Evolutionary conservation across 1,140 invertebrate genomes (phyloP).

Genomic region (Odontomachus brunneus): DNA sequence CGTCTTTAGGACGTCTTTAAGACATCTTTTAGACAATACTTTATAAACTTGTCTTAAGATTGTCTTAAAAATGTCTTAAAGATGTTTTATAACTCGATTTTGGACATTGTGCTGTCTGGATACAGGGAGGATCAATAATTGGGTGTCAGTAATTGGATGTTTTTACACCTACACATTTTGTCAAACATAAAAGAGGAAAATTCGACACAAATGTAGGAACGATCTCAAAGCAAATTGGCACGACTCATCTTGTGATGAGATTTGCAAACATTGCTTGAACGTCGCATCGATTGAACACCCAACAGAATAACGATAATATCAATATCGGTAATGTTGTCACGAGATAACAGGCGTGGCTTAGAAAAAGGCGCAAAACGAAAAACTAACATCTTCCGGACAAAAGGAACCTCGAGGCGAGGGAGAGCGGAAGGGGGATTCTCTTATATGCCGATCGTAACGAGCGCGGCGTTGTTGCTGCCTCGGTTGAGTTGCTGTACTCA

Average conservation of each 20-base stretch:
- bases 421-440: constrained; percentile 60
- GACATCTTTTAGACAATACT: no score
- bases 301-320: not conserved
- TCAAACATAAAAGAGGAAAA: not conserved
- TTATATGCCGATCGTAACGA: constrained; percentile 69
- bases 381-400: constrained; percentile 20
- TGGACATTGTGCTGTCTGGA: no score
- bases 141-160: no score
- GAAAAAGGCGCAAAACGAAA: not conserved
- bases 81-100: no score
- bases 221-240: not conserved
- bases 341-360: not conserved
- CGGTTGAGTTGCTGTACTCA: constrained; percentile 41
- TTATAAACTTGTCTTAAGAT: no score
- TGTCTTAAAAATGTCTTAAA: no score
- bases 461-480: constrained; percentile 78
- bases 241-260: not conserved
- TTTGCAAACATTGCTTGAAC: not conserved
- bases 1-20: no score
- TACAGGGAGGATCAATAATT: no score
- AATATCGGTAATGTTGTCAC: not conserved
- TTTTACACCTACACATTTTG: no score
- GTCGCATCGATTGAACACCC: no score
- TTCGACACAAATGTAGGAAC: not conserved
- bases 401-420: constrained; percentile 49